These are phyloP conservation scores for Cathartes aura DNA, from an alignment of 2,113 vertebrate genomes.

Conservation along the genomic window DNA sequence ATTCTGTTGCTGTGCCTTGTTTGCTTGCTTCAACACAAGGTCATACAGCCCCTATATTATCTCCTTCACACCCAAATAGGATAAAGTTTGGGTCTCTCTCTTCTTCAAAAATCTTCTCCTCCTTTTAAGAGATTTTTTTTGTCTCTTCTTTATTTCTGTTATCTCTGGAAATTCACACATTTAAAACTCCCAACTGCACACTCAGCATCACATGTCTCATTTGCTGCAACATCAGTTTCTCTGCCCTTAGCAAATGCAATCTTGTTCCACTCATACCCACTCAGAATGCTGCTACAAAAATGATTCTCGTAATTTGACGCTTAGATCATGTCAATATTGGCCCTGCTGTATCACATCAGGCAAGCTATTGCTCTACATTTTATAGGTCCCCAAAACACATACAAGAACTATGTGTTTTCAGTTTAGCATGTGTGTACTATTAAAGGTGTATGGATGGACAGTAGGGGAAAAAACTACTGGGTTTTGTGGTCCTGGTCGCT, in stretches of 20 bases:
- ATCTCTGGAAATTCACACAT: neutral
- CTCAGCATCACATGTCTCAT: neutral
- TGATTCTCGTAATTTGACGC: neutral
- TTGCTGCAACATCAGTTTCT: slow-evolving; percentile 26
- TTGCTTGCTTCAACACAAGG: neutral
- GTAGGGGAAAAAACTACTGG: neutral
- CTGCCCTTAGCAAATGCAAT: slow-evolving; percentile 11
- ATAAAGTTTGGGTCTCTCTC: neutral
- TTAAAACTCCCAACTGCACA: neutral
- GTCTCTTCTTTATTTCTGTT: neutral
- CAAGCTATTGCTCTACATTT: neutral
- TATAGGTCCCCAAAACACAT: neutral
- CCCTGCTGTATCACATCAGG: neutral
- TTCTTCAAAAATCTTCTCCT: neutral
- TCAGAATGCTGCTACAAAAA: neutral
- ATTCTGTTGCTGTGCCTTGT: neutral
- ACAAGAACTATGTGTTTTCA: neutral
- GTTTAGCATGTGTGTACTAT: neutral
- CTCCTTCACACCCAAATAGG: neutral
- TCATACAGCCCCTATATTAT: neutral
- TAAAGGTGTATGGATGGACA: neutral
- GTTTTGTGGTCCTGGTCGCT: neutral
- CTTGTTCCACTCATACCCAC: neutral
- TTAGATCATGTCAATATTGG: neutral
- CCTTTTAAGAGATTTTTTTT: neutral